These are phyloP conservation scores for Tridacna gigas DNA, from an alignment of 2,888 invertebrate species.

Conservation along the genomic window DNA sequence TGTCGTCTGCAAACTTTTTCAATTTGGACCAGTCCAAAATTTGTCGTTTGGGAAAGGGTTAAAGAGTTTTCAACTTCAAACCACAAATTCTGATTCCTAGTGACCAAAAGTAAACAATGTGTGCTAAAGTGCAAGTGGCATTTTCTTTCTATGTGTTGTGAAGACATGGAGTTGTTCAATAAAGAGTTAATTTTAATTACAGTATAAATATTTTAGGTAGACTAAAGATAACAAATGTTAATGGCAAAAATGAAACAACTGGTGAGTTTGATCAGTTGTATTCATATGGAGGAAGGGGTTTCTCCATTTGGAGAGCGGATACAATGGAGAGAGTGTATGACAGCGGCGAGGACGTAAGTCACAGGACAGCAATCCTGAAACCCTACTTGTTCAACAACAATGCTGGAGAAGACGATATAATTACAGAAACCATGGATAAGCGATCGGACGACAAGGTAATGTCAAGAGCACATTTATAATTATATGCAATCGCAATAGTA, in stretches of 20 bases:
- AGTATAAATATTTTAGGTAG: conserved; percentile 58
- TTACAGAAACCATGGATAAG: conserved; percentile 54
- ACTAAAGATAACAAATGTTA: conserved; percentile 61
- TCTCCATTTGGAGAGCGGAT: conserved; percentile 64
- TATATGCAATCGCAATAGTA: neutral
- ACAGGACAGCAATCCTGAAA: conserved; percentile 39
- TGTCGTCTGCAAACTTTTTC: no score
- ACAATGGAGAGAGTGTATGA: conserved; percentile 67
- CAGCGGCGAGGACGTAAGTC: conserved; percentile 64
- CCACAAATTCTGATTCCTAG: no score
- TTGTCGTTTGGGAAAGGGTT: no score
- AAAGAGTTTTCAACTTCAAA: no score
- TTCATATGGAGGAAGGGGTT: conserved; percentile 69
- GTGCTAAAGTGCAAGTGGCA: no score
- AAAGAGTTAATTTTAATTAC: neutral
- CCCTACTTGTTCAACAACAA: conserved; percentile 68
- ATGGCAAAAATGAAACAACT: conserved; percentile 56
- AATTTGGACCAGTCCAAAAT: no score
- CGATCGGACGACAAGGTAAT: conserved; percentile 71
- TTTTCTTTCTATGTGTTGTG: no score
- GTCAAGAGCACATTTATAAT: no score
- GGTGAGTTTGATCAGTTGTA: conserved; percentile 65
- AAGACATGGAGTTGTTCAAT: no score
- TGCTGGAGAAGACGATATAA: neutral
- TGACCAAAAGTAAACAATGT: no score